Percentiles rank a stretch among this genome's conserved stretches.
These are phyloP conservation scores for Plectrocnemia conspersa DNA, from an alignment of 1,140 invertebrate genomes.

Conservation along the genomic window DNA sequence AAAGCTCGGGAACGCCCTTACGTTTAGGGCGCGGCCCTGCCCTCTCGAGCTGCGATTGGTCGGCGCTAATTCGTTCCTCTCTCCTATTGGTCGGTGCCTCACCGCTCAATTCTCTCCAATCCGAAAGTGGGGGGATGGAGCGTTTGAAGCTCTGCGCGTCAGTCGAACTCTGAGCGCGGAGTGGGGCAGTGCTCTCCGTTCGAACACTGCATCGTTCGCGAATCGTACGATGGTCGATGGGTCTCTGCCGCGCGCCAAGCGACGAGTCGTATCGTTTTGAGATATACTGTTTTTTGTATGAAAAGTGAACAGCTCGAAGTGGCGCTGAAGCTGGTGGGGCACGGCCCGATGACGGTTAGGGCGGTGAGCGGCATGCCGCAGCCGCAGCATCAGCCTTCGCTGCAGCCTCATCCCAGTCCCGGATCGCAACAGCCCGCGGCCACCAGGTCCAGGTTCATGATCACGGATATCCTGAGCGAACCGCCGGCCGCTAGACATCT, in stretches of 20 bases:
- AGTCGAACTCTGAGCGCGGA: slow-evolving; percentile 10
- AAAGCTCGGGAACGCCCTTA: background rate
- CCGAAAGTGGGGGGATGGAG: background rate
- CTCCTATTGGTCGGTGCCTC: background rate
- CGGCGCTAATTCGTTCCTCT: background rate
- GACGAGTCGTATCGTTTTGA: no score
- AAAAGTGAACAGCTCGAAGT: slow-evolving; percentile 31
- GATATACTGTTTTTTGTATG: slow-evolving; percentile 31
- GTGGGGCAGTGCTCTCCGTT: slow-evolving; percentile 14
- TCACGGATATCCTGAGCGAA: slow-evolving; percentile 71
- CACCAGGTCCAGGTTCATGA: slow-evolving; percentile 71
- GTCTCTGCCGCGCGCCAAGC: no score
- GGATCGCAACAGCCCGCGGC: slow-evolving; percentile 41
- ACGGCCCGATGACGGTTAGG: slow-evolving; percentile 1
- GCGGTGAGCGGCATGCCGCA: slow-evolving; percentile 30
- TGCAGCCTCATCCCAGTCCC: slow-evolving; percentile 9
- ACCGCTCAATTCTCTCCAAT: background rate
- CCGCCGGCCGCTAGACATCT: slow-evolving; percentile 41
- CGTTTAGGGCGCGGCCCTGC: slow-evolving; percentile 4
- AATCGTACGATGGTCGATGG: no score
- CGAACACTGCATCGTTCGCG: background rate
- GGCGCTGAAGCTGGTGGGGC: slow-evolving; percentile 23
- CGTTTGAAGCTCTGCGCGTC: background rate
- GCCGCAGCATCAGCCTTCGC: slow-evolving; percentile 16
- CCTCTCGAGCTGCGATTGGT: background rate